Evolutionary conservation across 2,797 vertebrate genomes (phyloP).

Genomic region (Anisognathus igniventris): DNA sequence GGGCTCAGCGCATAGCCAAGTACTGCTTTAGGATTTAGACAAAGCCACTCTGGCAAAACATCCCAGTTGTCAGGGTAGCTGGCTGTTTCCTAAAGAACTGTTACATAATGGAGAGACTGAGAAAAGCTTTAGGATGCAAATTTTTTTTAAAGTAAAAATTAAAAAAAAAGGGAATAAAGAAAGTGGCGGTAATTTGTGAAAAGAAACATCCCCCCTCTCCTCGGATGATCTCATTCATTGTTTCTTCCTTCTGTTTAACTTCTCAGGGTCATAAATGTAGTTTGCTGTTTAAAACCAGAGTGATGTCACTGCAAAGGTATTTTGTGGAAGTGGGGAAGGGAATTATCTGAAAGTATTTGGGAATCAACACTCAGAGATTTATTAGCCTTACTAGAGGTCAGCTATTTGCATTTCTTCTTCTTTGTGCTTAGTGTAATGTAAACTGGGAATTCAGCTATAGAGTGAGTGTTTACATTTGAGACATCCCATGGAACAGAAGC

Average conservation of each 20-base stretch:
- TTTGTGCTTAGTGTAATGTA: constrained; percentile 39
- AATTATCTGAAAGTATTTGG: constrained; percentile 48
- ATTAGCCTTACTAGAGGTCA: constrained; percentile 35
- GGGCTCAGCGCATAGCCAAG: constrained; percentile 66
- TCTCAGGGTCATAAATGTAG: constrained; percentile 67
- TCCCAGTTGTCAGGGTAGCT: constrained; percentile 80
- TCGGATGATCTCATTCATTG: constrained; percentile 71
- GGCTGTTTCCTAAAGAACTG: constrained; percentile 77
- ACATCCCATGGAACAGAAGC: neutral
- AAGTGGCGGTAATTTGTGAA: constrained; percentile 62
- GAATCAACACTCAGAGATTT: constrained; percentile 55
- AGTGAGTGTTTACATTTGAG: constrained; percentile 52
- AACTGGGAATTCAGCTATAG: constrained; percentile 47
- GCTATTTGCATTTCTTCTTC: constrained; percentile 50
- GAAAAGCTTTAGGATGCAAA: constrained; percentile 76
- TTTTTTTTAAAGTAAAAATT: constrained; percentile 62
- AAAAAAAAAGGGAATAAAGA: neutral
- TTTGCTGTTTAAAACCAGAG: constrained; percentile 61
- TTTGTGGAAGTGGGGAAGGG: constrained; percentile 35
- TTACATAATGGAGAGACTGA: constrained; percentile 79
- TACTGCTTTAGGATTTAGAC: constrained; percentile 77
- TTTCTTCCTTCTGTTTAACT: constrained; percentile 76
- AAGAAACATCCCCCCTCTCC: constrained; percentile 69
- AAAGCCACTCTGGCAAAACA: constrained; percentile 79
- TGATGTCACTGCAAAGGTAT: constrained; percentile 37